phyloP scores from a whole-genome alignment of 1,140 invertebrate genomes.

The Caenorhabditis latens region DNA sequence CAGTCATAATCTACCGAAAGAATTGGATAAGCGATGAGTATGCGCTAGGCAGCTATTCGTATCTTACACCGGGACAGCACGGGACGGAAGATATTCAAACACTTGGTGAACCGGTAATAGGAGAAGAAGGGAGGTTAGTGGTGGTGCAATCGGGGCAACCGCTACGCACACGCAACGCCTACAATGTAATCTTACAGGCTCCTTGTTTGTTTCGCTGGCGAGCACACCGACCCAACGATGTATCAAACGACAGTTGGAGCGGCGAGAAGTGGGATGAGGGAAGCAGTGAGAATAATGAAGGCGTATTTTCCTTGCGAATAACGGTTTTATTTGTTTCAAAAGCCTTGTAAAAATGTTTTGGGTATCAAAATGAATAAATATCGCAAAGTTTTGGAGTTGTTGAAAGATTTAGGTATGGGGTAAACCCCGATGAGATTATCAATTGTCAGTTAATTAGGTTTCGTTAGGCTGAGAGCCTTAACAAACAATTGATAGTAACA shows the following conservation, averaged over 20 bases:
- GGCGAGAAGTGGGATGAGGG: slow-evolving; percentile 54
- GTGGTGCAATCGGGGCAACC: background rate
- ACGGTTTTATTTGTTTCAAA: background rate
- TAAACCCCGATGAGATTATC: too few species aligned
- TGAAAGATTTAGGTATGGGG: too few species aligned
- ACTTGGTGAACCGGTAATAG: slow-evolving; percentile 13
- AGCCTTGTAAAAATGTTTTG: background rate
- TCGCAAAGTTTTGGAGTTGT: background rate
- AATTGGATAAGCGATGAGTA: slow-evolving; percentile 52
- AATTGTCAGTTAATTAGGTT: too few species aligned
- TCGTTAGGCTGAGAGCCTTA: too few species aligned
- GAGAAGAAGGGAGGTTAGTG: background rate
- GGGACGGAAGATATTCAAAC: background rate
- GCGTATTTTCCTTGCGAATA: background rate
- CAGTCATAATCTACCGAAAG: slow-evolving; percentile 19
- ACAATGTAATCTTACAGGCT: slow-evolving; percentile 26
- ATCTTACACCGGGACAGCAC: slow-evolving; percentile 21
- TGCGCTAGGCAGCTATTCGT: slow-evolving; percentile 51
- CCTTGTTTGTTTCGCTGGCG: slow-evolving; percentile 62
- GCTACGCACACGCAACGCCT: background rate
- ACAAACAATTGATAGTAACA: too few species aligned
- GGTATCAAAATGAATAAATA: background rate
- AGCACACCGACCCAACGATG: slow-evolving; percentile 62
- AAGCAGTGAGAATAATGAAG: slow-evolving; percentile 55
- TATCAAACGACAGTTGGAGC: slow-evolving; percentile 67